Evolutionary conservation across 1,140 invertebrate species (phyloP), one percentile per base, ranked within the genome.

Genomic region (Leptinotarsa texana): DNA sequence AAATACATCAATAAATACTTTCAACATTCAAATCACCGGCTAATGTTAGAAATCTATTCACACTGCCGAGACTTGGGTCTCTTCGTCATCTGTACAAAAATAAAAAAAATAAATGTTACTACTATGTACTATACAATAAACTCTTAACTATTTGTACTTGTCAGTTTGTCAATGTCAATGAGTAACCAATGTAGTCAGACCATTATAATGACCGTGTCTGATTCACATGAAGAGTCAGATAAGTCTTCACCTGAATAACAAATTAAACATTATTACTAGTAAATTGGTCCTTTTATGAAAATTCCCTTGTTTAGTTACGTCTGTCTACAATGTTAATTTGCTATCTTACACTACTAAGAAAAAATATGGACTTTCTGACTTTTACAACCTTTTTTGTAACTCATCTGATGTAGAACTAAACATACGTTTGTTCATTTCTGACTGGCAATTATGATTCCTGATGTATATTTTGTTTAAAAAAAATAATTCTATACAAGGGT

Each of bases 11-110:
- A 75, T 76, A 61, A 74, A 77, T 73, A 76, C 61, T 74, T 69
- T 62, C 63, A 13, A 21, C 22, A 66, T 78, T 67, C 49, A 71
- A 75, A 74, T 79, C 72, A 76, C 75, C 57, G 73, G 63, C 61
- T 47, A 57, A 49, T 57, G 15, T 57, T 57, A 62, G 49, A 17
- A 71, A 71, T 61, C 21, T 69, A 61, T 72, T 81, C 78, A 82
- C 69, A 91, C 89, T 61, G 89, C 89, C 49, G 89, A 91, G 67
- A 90, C 90, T 85, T 91, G 90, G 72, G 90, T 88, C 79, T 90
- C 89, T 77, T 90, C 90, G 78, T 91, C 90, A 86, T 90, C 88
- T 90, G 86, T 80, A 86, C 63, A 73, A 71, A 72, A 76, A 76
- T 13, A 79, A 81, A 61, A 74, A 79, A 76, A 72, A 48, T 3